These are phyloP conservation scores for Nymphalis io DNA, from an alignment of 1,140 invertebrate species.

Conservation along the genomic window DNA sequence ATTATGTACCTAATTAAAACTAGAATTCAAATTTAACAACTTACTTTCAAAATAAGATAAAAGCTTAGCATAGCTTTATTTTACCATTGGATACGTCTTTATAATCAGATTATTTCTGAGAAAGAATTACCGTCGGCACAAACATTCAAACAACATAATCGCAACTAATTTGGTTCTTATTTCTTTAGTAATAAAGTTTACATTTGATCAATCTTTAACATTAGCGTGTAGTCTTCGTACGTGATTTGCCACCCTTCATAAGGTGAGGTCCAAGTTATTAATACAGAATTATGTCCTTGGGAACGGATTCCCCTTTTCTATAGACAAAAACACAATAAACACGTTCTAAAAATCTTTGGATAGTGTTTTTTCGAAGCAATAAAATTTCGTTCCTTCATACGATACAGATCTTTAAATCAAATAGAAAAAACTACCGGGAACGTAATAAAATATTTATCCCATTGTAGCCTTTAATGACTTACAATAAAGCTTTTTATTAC, in stretches of 20 bases:
- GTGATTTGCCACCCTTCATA: slow-evolving; percentile 56
- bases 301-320: slow-evolving; percentile 54
- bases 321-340: slow-evolving; percentile 50
- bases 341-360: slow-evolving; percentile 50
- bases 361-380: slow-evolving; percentile 49
- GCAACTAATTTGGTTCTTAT: slow-evolving; percentile 39
- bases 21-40: background rate
- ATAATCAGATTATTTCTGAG: slow-evolving; percentile 51
- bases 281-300: slow-evolving; percentile 68
- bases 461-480: background rate
- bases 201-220: slow-evolving; percentile 26
- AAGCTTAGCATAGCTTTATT: slow-evolving; percentile 18
- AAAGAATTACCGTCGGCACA: slow-evolving; percentile 41
- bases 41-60: background rate
- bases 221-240: slow-evolving; percentile 32
- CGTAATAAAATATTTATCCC: background rate
- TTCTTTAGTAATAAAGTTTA: background rate
- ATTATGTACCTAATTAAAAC: too few species aligned
- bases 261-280: slow-evolving; percentile 47
- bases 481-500: slow-evolving; percentile 23
- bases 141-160: slow-evolving; percentile 31
- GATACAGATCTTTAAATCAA: slow-evolving; percentile 22
- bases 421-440: slow-evolving; percentile 19
- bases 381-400: slow-evolving; percentile 39
- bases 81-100: slow-evolving; percentile 28